A percentile compares a stretch with the other conserved stretches of the same genome.
These are phyloP conservation scores for Uloborus plumipes DNA, from an alignment of 2,888 invertebrate species.

Conservation along the genomic window DNA sequence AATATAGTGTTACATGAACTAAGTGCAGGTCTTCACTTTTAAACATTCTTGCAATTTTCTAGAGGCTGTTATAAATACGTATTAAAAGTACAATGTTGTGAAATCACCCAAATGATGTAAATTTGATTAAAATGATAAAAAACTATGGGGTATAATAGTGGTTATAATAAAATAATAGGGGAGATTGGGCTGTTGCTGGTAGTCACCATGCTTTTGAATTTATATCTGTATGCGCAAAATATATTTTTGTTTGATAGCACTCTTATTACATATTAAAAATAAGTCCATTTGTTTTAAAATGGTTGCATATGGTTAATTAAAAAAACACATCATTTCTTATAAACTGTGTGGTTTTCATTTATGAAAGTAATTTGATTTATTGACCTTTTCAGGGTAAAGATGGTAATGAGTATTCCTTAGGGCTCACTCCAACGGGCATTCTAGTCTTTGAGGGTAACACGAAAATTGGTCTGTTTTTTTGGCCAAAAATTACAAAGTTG, in stretches of 20 bases:
- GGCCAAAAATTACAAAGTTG: constrained; percentile 97
- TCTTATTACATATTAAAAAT: background rate
- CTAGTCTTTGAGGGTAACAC: constrained; percentile 96
- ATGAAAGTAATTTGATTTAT: background rate
- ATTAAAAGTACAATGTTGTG: too few species aligned
- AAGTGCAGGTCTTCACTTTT: too few species aligned
- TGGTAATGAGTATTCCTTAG: constrained; percentile 94
- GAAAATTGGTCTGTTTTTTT: constrained; percentile 98
- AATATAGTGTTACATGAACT: too few species aligned
- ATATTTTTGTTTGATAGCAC: background rate
- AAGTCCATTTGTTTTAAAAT: background rate
- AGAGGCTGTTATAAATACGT: too few species aligned
- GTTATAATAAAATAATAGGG: too few species aligned
- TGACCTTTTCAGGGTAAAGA: constrained; percentile 83
- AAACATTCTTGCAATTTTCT: too few species aligned
- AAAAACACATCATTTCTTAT: background rate
- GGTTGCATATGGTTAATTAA: background rate
- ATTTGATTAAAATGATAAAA: too few species aligned
- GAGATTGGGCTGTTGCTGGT: too few species aligned
- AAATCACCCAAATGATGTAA: too few species aligned
- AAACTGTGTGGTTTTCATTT: background rate
- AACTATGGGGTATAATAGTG: too few species aligned
- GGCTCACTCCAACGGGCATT: constrained; percentile 97
- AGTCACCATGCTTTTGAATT: too few species aligned
- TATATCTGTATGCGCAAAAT: background rate